Percentiles rank a stretch among this genome's conserved stretches.
phyloP scores from a whole-genome alignment of 2,888 invertebrate genomes.

The Troides aeacus region DNA sequence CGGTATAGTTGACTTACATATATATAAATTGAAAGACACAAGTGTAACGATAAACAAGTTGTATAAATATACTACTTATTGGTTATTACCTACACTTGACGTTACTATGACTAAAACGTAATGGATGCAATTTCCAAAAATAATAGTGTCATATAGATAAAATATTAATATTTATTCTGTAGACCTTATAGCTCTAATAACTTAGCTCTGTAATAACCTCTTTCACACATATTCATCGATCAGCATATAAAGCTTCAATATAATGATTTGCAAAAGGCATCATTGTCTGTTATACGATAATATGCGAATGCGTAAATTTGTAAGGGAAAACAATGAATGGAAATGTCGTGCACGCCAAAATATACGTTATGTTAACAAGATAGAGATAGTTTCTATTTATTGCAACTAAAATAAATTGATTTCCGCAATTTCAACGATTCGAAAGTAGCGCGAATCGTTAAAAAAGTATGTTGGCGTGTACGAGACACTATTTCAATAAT shows the following conservation, averaged over 20 bases:
- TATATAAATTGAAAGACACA: too few species aligned
- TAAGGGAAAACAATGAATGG: constrained; percentile 6
- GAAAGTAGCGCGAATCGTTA: constrained; percentile 20
- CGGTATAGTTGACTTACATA: too few species aligned
- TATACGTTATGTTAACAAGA: neutral
- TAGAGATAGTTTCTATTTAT: constrained; percentile 14
- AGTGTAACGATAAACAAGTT: too few species aligned
- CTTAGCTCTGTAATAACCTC: too few species aligned
- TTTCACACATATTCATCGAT: neutral
- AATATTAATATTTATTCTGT: too few species aligned
- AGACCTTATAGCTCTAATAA: too few species aligned
- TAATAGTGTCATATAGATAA: too few species aligned
- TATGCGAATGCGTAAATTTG: constrained; percentile 2
- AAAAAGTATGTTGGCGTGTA: constrained; percentile 13
- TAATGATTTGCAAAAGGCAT: constrained; percentile 17
- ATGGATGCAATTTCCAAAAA: too few species aligned
- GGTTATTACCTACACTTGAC: too few species aligned
- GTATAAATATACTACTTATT: too few species aligned
- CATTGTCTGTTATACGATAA: constrained; percentile 8
- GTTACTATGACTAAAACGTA: too few species aligned
- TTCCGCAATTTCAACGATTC: constrained; percentile 8
- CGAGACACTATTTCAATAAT: constrained; percentile 6
- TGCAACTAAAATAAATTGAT: constrained; percentile 18
- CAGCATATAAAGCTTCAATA: constrained; percentile 11
- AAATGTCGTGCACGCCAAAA: constrained; percentile 8